Percentiles rank a stretch among this genome's conserved stretches.
Evolutionary conservation across 2,113 vertebrate genomes (phyloP).

Genomic region (Festucalex cinctus): DNA sequence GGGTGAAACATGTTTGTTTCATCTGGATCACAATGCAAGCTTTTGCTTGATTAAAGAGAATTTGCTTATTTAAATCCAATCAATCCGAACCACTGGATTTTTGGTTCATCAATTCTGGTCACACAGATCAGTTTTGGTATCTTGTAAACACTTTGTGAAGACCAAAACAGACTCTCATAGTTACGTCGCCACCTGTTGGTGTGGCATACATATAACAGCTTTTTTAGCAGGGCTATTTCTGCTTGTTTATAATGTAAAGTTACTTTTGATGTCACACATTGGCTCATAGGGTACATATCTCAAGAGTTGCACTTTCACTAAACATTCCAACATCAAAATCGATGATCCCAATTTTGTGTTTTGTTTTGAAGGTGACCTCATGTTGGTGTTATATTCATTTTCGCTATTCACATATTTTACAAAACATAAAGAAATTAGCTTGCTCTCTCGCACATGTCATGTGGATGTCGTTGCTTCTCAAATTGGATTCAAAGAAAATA

Average conservation of each 20-base stretch:
- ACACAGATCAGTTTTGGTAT: neutral
- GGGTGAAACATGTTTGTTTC: neutral
- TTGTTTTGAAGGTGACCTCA: neutral
- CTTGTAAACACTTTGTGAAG: neutral
- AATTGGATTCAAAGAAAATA: slow-evolving; percentile 54
- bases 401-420: neutral
- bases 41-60: neutral
- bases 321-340: neutral
- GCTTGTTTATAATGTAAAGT: too few species aligned
- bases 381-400: neutral
- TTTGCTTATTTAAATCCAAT: neutral
- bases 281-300: too few species aligned
- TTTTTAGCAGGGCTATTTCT: too few species aligned
- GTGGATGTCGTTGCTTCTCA: slow-evolving; percentile 50
- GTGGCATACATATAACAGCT: neutral
- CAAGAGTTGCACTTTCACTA: too few species aligned
- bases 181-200: neutral
- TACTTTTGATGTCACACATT: too few species aligned
- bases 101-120: neutral
- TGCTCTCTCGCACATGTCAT: slow-evolving; percentile 47
- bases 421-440: slow-evolving; percentile 53
- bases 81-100: neutral
- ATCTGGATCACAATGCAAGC: neutral
- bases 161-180: neutral
- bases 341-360: neutral